phyloP scores from a whole-genome alignment of 2,888 invertebrate genomes.

The Isotomurus palustris region DNA sequence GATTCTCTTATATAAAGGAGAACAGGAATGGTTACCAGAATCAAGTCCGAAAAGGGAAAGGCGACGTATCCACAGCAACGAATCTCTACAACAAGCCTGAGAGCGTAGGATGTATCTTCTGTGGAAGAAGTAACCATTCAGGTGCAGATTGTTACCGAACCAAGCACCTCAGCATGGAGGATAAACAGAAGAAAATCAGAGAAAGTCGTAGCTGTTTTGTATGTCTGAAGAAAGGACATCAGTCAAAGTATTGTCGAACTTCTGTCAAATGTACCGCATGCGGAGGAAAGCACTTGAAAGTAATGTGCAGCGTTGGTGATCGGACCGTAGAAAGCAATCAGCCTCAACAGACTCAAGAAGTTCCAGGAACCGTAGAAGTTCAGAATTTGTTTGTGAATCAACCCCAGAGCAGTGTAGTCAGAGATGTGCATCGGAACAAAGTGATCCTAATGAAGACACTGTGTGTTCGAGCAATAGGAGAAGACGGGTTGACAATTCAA shows the following conservation, averaged over 20 bases:
- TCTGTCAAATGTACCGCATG: background rate
- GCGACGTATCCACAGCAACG: background rate
- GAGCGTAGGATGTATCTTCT: background rate
- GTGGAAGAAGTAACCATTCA: background rate
- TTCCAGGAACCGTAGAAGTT: background rate
- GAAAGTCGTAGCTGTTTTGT: background rate
- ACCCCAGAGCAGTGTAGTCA: background rate
- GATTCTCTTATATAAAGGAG: background rate
- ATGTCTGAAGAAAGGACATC: conserved; percentile 6
- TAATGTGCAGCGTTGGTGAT: background rate
- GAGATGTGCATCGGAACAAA: background rate
- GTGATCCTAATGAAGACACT: background rate
- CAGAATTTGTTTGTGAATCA: background rate
- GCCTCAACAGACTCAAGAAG: background rate
- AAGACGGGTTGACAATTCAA: background rate
- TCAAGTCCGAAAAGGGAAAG: background rate
- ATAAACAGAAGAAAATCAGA: background rate
- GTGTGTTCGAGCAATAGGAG: background rate
- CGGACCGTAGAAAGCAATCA: background rate
- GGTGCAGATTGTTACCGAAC: background rate
- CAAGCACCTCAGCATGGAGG: background rate
- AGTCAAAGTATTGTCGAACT: background rate
- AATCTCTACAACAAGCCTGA: background rate
- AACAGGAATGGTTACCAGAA: background rate
- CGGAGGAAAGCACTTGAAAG: background rate